Base-by-base conservation (phyloP, 2,888 invertebrate genomes). In the Eupeodes luniger region DNA sequence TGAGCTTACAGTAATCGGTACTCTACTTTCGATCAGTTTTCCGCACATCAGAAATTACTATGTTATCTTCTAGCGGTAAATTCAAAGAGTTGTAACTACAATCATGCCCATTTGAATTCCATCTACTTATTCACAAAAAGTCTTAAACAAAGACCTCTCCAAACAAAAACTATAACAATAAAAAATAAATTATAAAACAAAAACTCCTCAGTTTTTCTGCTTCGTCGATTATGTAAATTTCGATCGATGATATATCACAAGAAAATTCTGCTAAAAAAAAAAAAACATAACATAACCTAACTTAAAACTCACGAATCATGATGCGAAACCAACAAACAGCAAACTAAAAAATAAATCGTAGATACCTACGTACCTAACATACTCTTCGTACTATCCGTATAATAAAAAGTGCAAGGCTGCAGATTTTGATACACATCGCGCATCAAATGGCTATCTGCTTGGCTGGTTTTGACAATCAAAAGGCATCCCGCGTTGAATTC, bases 391-490 rank as follows among this genome's bases (percentile, higher is more conserved):
- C 40, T 40, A 27, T 19, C 19, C 36, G 36, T 36, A 36, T 36
- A 36, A 36, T 11, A 79, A 83, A 89, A 86, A 81, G 61, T 86
- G 85, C 83, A 83, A 85, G 86, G 85, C 79, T 76, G 77, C 82
- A 85, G 83, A 89, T 83, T 40, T 85, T 83, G 77, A 79, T 85
- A 86, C 82, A 82, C 76, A 83, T 85, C 89, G 87, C 79, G 89
- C 89, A 86, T 81, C 89, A 83, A 86, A 86, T 87, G 85, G 82
- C 89, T 90, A 90, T 84, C 79, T 86, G 89, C 80, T 85, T 90
- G 86, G 87, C 74, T 90, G 90, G 62, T 72, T 87, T 87, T 87
- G 82, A 86, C 81, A 84, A 81, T 77, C 88, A 55, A 84, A 84
- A 88, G 84, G 84, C 77, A 88, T 88, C 84, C 81, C 77, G 75